These are phyloP conservation scores for Hemibagrus wyckioides DNA, from an alignment of 2,113 vertebrate genomes.

Conservation along the genomic window DNA sequence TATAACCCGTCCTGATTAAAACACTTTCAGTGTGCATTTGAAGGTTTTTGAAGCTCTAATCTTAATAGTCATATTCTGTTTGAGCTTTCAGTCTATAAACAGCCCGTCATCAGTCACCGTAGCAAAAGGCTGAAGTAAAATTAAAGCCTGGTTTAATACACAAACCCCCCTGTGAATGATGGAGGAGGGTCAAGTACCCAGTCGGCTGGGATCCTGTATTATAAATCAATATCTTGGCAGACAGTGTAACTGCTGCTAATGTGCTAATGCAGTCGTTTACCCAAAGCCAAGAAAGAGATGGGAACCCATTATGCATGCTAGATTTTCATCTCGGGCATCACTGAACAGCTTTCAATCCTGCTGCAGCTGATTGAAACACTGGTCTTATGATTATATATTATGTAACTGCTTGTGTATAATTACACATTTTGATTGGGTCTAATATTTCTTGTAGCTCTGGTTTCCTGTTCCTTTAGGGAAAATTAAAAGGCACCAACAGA, in stretches of 20 bases:
- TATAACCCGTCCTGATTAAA: neutral
- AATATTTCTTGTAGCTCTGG: too few relatives aligned
- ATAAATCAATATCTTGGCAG: slow-evolving; percentile 32
- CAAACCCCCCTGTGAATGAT: neutral
- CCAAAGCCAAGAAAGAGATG: neutral
- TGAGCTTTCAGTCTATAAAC: neutral
- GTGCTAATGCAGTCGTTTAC: slow-evolving; percentile 35
- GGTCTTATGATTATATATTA: neutral
- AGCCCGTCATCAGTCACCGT: neutral
- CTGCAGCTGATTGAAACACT: neutral
- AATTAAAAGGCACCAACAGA: neutral
- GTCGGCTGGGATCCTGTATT: neutral
- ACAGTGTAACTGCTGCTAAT: slow-evolving; percentile 11
- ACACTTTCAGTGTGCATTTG: neutral
- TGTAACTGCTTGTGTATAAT: neutral
- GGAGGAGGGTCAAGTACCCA: slow-evolving; percentile 1
- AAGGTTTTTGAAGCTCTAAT: slow-evolving; percentile 2
- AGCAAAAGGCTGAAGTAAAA: neutral
- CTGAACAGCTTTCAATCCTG: neutral
- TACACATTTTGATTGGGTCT: neutral
- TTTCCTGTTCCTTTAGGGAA: neutral
- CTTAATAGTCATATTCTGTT: neutral
- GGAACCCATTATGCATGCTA: neutral
- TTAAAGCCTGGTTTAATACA: neutral
- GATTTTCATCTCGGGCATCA: neutral